These are phyloP conservation scores for Ennomos erosarius DNA, from an alignment of 2,888 invertebrate genomes.

Conservation along the genomic window DNA sequence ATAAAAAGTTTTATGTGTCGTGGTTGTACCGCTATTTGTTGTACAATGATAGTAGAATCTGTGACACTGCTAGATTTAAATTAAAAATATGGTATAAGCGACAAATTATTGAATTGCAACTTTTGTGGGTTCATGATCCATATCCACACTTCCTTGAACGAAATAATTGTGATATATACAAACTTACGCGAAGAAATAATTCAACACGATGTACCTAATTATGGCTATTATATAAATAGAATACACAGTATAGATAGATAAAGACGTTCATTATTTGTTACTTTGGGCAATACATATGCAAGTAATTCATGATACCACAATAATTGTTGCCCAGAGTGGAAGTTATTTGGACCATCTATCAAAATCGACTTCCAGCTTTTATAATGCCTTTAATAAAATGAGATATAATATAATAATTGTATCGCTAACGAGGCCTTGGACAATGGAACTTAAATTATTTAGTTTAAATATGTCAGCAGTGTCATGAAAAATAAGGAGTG, in stretches of 20 bases:
- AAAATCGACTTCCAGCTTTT: neutral
- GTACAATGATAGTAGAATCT: neutral
- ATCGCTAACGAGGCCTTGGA: conserved; percentile 18
- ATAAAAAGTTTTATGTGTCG: too few species aligned
- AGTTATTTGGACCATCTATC: too few species aligned
- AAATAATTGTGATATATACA: neutral
- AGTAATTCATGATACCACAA: neutral
- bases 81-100: neutral
- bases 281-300: neutral
- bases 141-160: neutral
- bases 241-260: neutral
- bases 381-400: neutral
- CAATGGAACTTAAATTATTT: neutral
- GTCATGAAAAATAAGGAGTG: neutral
- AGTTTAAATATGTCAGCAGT: conserved; percentile 5
- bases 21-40: neutral
- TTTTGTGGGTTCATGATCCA: too few species aligned
- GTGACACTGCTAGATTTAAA: conserved; percentile 5
- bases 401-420: conserved; percentile 1
- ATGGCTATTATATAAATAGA: neutral
- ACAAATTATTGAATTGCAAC: neutral
- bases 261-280: neutral
- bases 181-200: too few species aligned
- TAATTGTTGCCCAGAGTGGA: neutral
- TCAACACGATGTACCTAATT: too few species aligned